Evolutionary conservation across 2,113 vertebrate genomes (phyloP), one percentile per base, ranked within the genome.

Genomic region (Thermophis baileyi): DNA sequence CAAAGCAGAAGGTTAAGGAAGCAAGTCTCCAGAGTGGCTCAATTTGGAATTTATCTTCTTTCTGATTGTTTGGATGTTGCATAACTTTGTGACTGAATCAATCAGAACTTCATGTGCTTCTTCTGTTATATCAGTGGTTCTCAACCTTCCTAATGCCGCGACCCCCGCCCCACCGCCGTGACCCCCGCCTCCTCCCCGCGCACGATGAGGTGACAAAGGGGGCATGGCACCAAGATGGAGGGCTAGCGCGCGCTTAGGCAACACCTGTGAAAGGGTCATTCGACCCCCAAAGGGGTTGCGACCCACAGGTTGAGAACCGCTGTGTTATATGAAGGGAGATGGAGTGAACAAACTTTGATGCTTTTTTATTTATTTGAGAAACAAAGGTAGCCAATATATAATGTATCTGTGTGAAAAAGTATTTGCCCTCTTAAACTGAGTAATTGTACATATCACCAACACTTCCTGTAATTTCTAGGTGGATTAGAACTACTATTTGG

Each of bases 11-110:
- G 3, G 20, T 90, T 90, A 85, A 6, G 46, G 3, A 12, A 57
- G 0, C 50, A 0, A 91, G 3, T 12, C n/a, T 44, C 35, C 8
- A 40, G 50, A 88, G n/a, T 92, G 87, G 30, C 25, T 60, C 57
- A 87, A 63, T 24, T 57, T 85, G 87, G 35, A 81, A 81, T 40
- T 40, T 35, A 81, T 18, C 18, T 40, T 20, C n/a, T 35, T 74
- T 74, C 69, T 40, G 18, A 22, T 40, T 40, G n/a, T 81, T 35
- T 40, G 7, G 35, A 40, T 81, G 35, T 81, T 81, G n/a, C 6
- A 1, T 81, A 40, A 40, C 18, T 81, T 81, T 81, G 69, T 40
- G n/a, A 81, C 6, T 20, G 35, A 81, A 40, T 81, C n/a, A 20
- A 40, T 35, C 69, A 40, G 35, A 81, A 35, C 35, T 40, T 81